A percentile compares a stretch with the other conserved stretches of the same genome.
Conservation (phyloP, 2,888 invertebrate species). For the Pterostichus niger region DNA sequence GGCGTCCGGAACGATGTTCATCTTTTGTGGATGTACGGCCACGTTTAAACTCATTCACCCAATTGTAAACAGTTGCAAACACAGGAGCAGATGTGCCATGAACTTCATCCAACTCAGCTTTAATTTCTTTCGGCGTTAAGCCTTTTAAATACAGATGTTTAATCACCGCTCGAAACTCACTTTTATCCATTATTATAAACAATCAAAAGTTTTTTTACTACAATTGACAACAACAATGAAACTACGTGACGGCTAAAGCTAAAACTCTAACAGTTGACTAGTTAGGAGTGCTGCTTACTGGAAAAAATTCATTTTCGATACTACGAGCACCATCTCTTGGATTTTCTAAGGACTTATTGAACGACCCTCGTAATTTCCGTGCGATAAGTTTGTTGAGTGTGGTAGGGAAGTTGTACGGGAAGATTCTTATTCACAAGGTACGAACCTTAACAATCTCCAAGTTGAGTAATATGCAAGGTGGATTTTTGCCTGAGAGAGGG, state of each 20-base stretch:
- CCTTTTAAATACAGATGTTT: not conserved
- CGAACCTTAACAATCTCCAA: too few species aligned
- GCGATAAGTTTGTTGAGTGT: too few species aligned
- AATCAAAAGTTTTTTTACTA: not conserved
- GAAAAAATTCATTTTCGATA: too few species aligned
- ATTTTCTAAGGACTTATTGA: not conserved
- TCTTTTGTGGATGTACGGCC: too few species aligned
- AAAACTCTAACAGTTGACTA: not conserved
- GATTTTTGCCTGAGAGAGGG: too few species aligned
- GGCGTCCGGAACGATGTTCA: not conserved
- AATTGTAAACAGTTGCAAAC: slow-evolving; percentile 4
- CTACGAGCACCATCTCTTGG: too few species aligned
- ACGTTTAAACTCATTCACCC: not conserved
- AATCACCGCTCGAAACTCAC: slow-evolving; percentile 4
- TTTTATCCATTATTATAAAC: not conserved
- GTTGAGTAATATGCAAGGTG: too few species aligned
- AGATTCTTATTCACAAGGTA: too few species aligned
- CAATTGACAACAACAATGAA: slow-evolving; percentile 3
- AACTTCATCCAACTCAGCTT: slow-evolving; percentile 7
- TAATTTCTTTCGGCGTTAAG: slow-evolving; percentile 3
- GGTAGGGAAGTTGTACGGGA: too few species aligned
- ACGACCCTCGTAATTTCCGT: slow-evolving; percentile 7
- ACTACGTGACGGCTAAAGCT: too few species aligned
- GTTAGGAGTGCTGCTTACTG: too few species aligned
- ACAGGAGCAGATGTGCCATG: slow-evolving; percentile 7